Conservation (phyloP, 2,888 invertebrate species). For the Oasisia sp. region DNA sequence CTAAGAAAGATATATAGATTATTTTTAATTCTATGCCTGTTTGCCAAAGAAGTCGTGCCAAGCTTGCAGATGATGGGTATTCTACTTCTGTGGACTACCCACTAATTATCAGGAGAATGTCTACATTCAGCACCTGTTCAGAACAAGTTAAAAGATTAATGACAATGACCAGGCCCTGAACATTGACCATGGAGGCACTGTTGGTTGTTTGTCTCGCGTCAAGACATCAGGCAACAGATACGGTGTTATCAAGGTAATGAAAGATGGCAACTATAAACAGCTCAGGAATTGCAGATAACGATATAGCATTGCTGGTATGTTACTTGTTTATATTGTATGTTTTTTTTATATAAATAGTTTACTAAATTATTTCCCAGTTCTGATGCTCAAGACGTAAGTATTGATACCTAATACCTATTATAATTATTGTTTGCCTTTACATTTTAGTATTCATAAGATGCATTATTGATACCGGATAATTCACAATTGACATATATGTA, state of each 20-base stretch:
- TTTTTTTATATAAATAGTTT: not conserved
- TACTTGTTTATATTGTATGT: not conserved
- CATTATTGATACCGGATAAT: not conserved
- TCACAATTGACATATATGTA: not conserved
- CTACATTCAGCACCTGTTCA: not conserved
- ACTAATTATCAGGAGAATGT: not conserved
- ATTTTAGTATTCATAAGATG: conserved; percentile 13
- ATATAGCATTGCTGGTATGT: not conserved
- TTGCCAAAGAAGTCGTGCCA: not conserved
- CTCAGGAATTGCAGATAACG: not conserved
- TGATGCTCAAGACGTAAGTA: not conserved
- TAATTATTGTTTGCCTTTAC: conserved; percentile 22
- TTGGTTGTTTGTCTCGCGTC: not conserved
- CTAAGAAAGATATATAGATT: not conserved
- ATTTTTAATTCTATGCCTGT: not conserved
- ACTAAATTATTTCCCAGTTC: not conserved
- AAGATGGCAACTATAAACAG: not conserved
- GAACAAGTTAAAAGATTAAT: not conserved
- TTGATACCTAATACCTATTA: not conserved
- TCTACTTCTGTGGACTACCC: not conserved
- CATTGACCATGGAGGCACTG: not conserved
- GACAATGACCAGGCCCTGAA: not conserved
- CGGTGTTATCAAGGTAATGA: not conserved
- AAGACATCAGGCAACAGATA: not conserved
- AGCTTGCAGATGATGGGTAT: not conserved